Evolutionary conservation across 1,140 invertebrate genomes (phyloP), one percentile per base, ranked within the genome.

Genomic region (Temnothorax curvispinosus): DNA sequence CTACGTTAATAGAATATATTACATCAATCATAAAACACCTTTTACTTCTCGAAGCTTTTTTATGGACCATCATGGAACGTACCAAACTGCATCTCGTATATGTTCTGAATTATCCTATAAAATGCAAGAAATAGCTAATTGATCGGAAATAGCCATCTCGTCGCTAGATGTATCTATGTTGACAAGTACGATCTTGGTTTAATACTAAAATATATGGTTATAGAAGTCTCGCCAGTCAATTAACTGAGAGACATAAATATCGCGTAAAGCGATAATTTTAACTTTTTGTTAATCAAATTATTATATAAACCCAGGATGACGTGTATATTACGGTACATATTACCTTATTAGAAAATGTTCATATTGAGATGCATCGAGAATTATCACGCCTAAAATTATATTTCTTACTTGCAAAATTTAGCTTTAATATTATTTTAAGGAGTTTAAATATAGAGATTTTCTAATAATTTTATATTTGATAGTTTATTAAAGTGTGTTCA

Each of bases 251-350:
- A 38, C 2, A 41, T 18, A 7, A n/a, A 15, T 21, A 13, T 58
- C 35, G 38, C 76, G 18, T 87, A 77, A 84, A 84, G 27, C 35
- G 13, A 13, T 27, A 27, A 27, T 27, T 27, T 27, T 27, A 27
- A 27, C 27, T 18, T 47, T 32, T 32, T 50, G 50, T 78, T 89
- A 85, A 87, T 78, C 21, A 78, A 85, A 85, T 87, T 85, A 85
- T 89, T 85, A 85, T 60, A 69, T 7, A 8, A n/a, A 13, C 6
- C 1, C 18, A 44, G 3, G 21, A 50, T 54, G n/a, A 27, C 21
- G 9, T 32, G 44, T 11, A 52, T 27, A 35, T 74, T 7, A 18
- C 0, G 32, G 15, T 75, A 35, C 6, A 47, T 32, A 77, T 62
- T 44, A 44, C 3, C 5, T 1, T 11, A 62, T 18, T 41, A 0